phyloP scores from a whole-genome alignment of 2,888 invertebrate species.

The Sinohyriopsis cumingii region DNA sequence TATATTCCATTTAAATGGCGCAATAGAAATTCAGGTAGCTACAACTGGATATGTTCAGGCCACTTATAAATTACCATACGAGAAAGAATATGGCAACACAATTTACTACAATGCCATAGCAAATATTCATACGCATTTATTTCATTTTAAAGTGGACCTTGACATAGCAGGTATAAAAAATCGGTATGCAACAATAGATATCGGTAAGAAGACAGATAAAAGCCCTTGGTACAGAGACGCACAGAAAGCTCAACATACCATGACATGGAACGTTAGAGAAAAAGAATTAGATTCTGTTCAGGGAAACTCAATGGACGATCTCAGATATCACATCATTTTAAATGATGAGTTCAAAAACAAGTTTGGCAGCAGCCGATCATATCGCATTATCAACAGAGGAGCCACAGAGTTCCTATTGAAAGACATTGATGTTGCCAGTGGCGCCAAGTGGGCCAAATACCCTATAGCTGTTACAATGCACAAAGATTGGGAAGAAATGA shows the following conservation, averaged over 20 bases:
- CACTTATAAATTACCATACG: constrained; percentile 47
- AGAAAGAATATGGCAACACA: constrained; percentile 49
- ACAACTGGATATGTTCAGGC: constrained; percentile 61
- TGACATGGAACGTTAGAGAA: constrained; percentile 33
- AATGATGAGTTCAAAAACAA: constrained; percentile 46
- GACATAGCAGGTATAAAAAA: constrained; percentile 58
- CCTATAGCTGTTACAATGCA: constrained; percentile 59
- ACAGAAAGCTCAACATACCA: constrained; percentile 48
- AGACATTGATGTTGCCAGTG: constrained; percentile 39
- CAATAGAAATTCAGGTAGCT: constrained; percentile 54
- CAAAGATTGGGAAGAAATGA: constrained; percentile 59
- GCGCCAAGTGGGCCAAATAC: constrained; percentile 59
- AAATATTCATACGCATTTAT: constrained; percentile 60
- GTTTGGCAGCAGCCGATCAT: constrained; percentile 49
- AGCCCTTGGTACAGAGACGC: constrained; percentile 42
- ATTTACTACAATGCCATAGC: constrained; percentile 52
- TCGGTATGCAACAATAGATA: constrained; percentile 51
- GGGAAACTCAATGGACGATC: constrained; percentile 43
- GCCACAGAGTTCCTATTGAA: constrained; percentile 50
- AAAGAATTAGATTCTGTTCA: constrained; percentile 52
- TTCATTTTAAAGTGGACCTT: constrained; percentile 64
- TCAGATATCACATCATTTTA: constrained; percentile 50
- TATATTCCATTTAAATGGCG: constrained; percentile 63
- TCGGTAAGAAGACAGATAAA: constrained; percentile 37
- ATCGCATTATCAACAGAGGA: constrained; percentile 47